Evolutionary conservation across 2,113 vertebrate species (phyloP).

Genomic region (Leiothrix lutea): DNA sequence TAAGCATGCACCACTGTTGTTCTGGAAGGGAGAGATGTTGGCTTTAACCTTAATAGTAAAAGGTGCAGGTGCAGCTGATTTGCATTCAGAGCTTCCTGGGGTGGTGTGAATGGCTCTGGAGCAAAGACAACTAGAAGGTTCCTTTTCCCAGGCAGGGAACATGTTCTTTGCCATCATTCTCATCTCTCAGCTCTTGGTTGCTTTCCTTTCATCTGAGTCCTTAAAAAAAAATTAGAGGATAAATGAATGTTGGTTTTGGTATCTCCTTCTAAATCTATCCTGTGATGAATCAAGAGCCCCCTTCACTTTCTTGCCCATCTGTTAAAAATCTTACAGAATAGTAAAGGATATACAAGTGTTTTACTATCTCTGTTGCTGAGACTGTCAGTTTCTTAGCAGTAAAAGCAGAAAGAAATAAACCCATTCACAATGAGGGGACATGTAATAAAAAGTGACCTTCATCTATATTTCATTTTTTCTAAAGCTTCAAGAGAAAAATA

Average conservation of each 20-base stretch:
- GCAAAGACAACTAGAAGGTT: background rate
- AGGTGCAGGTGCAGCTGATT: background rate
- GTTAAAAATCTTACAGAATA: background rate
- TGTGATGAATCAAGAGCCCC: background rate
- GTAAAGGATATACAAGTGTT: background rate
- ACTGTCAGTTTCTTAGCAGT: background rate
- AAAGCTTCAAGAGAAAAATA: background rate
- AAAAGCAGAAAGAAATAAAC: slow-evolving; percentile 23
- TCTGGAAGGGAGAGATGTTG: background rate
- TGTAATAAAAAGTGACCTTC: slow-evolving; percentile 7
- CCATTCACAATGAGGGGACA: background rate
- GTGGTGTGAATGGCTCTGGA: background rate
- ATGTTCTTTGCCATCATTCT: background rate
- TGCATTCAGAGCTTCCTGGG: background rate
- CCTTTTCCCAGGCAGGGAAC: background rate
- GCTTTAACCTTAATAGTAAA: background rate
- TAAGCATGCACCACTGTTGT: background rate
- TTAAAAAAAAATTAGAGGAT: background rate
- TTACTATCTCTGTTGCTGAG: background rate
- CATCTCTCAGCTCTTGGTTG: background rate
- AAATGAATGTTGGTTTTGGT: background rate
- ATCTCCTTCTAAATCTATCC: background rate
- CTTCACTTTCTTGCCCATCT: background rate
- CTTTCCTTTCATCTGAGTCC: background rate
- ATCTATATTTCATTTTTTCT: slow-evolving; percentile 11